Conservation (phyloP, 2,113 vertebrate genomes). For the Aix galericulata region DNA sequence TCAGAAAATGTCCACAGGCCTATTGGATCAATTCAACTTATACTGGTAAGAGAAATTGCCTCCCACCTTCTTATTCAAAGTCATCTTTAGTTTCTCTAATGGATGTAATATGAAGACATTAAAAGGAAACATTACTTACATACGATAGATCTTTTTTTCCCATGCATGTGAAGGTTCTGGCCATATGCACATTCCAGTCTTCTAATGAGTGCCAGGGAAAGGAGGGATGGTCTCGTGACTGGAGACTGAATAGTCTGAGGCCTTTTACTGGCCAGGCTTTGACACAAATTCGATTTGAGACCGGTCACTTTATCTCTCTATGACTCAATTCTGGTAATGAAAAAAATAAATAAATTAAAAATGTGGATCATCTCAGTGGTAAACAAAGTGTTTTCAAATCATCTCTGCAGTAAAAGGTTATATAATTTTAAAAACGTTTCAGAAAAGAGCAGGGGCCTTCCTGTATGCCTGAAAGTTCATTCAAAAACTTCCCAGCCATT, state of each 20-base stretch:
- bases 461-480: not conserved
- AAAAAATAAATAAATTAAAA: too few species aligned
- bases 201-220: not conserved
- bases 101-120: not conserved
- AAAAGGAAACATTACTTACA: not conserved
- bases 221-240: not conserved
- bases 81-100: not conserved
- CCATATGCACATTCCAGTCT: not conserved
- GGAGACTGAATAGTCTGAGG: not conserved
- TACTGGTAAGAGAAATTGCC: not conserved
- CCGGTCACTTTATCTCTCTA: not conserved
- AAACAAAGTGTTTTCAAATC: constrained; percentile 12
- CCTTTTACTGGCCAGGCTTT: not conserved
- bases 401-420: not conserved
- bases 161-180: not conserved
- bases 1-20: not conserved
- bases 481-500: not conserved
- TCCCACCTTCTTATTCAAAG: not conserved
- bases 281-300: not conserved
- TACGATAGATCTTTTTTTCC: not conserved
- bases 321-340: not conserved
- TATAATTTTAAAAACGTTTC: constrained; percentile 10
- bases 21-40: not conserved
- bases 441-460: not conserved
- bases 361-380: not conserved